Percentiles rank a stretch among this genome's conserved stretches.
phyloP scores from a whole-genome alignment of 1,140 invertebrate species.

The Drosophila ercepeae region DNA sequence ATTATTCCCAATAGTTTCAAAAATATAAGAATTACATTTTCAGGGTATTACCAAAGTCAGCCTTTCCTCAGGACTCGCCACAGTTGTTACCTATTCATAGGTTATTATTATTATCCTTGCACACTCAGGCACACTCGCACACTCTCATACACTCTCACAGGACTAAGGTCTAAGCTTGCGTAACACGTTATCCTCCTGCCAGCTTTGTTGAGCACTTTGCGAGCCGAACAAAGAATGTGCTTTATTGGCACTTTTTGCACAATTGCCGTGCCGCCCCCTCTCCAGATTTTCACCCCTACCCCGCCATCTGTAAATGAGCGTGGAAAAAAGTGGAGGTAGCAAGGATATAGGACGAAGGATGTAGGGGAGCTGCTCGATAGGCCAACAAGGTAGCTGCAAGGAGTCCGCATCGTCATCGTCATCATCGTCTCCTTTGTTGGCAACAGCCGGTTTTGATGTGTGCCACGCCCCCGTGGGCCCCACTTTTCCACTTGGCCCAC shows the following conservation, averaged over 20 bases:
- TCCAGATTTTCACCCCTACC: background rate
- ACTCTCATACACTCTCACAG: background rate
- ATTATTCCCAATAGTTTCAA: no score
- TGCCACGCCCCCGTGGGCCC: slow-evolving; percentile 27
- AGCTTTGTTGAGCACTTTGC: slow-evolving; percentile 80
- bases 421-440: slow-evolving; percentile 48
- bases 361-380: slow-evolving; percentile 27
- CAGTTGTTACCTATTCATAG: slow-evolving; percentile 80
- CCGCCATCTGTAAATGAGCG: slow-evolving; percentile 69
- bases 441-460: slow-evolving; percentile 77
- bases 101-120: slow-evolving; percentile 81
- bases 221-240: slow-evolving; percentile 80
- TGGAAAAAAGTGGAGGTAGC: slow-evolving; percentile 36
- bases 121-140: slow-evolving; percentile 59
- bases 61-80: background rate
- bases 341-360: background rate
- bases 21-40: background rate
- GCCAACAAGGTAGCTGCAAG: slow-evolving; percentile 65
- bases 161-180: slow-evolving; percentile 55
- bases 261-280: slow-evolving; percentile 57
- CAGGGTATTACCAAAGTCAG: slow-evolving; percentile 5
- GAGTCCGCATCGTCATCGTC: slow-evolving; percentile 44
- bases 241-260: slow-evolving; percentile 81
- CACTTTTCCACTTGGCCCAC: slow-evolving; percentile 3
- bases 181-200: slow-evolving; percentile 69